Percentiles rank a stretch among this genome's conserved stretches.
Conservation (phyloP, 2,113 vertebrate genomes). For the Aphyosemion australe region DNA sequence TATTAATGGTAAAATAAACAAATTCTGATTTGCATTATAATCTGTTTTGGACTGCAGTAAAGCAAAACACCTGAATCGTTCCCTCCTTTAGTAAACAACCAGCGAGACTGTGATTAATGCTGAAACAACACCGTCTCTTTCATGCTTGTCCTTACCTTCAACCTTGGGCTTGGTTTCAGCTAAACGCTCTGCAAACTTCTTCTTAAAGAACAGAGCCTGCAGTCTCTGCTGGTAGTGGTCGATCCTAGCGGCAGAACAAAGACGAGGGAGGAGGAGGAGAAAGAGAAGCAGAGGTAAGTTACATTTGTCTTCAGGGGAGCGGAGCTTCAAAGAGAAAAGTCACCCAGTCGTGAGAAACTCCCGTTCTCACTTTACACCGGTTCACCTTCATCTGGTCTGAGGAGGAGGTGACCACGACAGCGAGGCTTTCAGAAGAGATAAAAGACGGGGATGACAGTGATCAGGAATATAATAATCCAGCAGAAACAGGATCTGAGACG, state of each 20-base stretch:
- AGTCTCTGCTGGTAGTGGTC: slow-evolving; percentile 95
- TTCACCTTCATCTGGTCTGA: slow-evolving; percentile 36
- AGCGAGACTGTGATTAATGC: not conserved
- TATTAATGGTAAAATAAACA: no score
- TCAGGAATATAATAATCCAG: slow-evolving; percentile 39
- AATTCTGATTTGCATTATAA: no score
- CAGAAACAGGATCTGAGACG: slow-evolving; percentile 23
- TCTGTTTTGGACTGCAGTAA: not conserved
- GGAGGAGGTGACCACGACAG: no score
- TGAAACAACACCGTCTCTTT: not conserved
- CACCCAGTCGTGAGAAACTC: slow-evolving; percentile 20
- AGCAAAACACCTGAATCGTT: not conserved
- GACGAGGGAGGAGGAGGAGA: not conserved
- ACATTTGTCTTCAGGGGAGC: slow-evolving; percentile 24
- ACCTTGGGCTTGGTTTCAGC: slow-evolving; percentile 92
- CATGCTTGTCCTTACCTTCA: slow-evolving; percentile 81
- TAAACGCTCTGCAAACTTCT: slow-evolving; percentile 92
- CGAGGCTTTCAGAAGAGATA: no score
- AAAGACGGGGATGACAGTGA: slow-evolving; percentile 27
- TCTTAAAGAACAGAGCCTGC: slow-evolving; percentile 94
- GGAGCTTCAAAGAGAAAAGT: slow-evolving; percentile 48
- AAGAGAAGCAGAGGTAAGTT: not conserved
- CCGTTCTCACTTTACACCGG: slow-evolving; percentile 39
- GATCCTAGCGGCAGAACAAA: slow-evolving; percentile 77
- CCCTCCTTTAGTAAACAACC: not conserved